Evolutionary conservation across 1,140 invertebrate species (phyloP).

Genomic region (Berghia stephanieae): DNA sequence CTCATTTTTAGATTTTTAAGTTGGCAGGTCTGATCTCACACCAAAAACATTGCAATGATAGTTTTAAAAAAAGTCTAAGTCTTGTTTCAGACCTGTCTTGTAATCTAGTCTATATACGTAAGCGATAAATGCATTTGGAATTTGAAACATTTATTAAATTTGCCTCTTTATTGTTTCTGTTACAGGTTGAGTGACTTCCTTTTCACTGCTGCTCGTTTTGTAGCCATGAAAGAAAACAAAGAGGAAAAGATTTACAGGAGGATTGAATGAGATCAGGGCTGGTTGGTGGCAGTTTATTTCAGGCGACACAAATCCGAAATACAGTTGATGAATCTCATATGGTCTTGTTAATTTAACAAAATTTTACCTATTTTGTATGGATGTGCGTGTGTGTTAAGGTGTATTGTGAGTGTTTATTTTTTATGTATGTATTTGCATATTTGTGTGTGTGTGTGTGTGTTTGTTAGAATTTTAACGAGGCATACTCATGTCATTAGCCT

Average conservation of each 20-base stretch:
- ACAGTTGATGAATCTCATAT: too few species aligned
- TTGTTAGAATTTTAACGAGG: too few species aligned
- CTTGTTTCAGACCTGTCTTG: neutral
- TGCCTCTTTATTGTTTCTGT: slow-evolving; percentile 39
- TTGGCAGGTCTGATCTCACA: neutral
- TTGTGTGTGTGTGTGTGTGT: too few species aligned
- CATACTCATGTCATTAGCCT: too few species aligned
- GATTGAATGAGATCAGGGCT: too few species aligned
- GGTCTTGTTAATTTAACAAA: too few species aligned
- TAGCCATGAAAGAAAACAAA: slow-evolving; percentile 74
- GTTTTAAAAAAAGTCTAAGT: neutral
- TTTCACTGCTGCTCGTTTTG: slow-evolving; percentile 75
- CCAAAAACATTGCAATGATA: neutral
- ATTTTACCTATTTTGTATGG: too few species aligned
- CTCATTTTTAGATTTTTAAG: neutral
- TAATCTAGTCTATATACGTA: neutral
- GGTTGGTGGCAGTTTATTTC: too few species aligned
- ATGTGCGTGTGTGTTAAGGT: too few species aligned
- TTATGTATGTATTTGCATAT: too few species aligned
- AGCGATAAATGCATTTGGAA: neutral
- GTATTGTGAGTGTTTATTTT: too few species aligned
- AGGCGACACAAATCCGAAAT: too few species aligned
- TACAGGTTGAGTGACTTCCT: slow-evolving; percentile 76
- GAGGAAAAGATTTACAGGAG: slow-evolving; percentile 74
- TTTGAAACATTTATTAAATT: slow-evolving; percentile 8